Evolutionary conservation across 1,140 invertebrate genomes (phyloP).

Genomic region (Aphelenchoides besseyi): DNA sequence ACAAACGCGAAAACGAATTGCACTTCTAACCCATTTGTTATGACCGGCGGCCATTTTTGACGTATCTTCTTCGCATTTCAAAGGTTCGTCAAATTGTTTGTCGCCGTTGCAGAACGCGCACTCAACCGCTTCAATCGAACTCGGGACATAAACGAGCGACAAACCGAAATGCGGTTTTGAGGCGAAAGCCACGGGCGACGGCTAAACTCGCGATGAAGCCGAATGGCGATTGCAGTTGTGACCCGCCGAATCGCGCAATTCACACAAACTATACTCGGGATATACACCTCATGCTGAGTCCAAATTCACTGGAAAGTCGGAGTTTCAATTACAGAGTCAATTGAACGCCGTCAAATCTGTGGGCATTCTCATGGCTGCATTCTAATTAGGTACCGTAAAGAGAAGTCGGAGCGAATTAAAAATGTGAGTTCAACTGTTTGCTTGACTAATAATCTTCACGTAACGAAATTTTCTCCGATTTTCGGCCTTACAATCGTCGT

Average conservation of each 20-base stretch:
- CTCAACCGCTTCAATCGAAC: background rate
- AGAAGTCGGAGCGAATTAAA: too few species aligned
- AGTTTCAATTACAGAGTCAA: too few species aligned
- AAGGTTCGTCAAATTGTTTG: background rate
- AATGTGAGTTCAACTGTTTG: too few species aligned
- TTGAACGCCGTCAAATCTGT: too few species aligned
- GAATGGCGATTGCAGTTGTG: background rate
- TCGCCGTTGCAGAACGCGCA: background rate
- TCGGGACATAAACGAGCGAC: background rate
- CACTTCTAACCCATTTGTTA: too few species aligned
- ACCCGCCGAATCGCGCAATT: background rate
- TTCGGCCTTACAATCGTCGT: too few species aligned
- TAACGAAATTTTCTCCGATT: too few species aligned
- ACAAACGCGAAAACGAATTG: too few species aligned
- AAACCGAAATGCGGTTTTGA: background rate
- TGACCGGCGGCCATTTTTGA: background rate
- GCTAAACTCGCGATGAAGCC: background rate
- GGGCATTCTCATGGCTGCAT: too few species aligned
- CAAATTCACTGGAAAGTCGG: background rate
- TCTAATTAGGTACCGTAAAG: too few species aligned
- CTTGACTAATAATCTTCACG: too few species aligned
- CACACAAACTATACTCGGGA: background rate
- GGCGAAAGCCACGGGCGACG: background rate
- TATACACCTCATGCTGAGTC: background rate
- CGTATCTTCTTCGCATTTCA: background rate